phyloP scores from a whole-genome alignment of 2,797 vertebrate species.

The Champsocephalus esox region DNA sequence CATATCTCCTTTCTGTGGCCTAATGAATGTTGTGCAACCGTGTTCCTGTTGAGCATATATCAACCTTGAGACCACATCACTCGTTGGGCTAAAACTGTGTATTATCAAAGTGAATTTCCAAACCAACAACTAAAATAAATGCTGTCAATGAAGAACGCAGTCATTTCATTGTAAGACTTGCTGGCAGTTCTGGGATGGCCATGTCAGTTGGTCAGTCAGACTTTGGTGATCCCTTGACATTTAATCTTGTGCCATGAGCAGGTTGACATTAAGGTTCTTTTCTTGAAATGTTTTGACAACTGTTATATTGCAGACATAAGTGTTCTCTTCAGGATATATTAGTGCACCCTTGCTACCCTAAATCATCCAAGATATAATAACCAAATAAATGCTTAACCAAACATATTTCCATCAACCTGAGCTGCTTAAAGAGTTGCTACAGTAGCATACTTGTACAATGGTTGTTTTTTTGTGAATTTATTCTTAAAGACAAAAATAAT shows the following conservation, averaged over 20 bases:
- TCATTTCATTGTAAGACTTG: neutral
- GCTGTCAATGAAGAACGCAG: neutral
- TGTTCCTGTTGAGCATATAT: neutral
- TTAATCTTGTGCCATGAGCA: neutral
- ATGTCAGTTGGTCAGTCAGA: neutral
- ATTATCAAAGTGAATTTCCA: neutral
- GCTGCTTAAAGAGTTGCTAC: neutral
- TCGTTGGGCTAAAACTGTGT: neutral
- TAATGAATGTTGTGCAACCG: neutral
- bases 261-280: neutral
- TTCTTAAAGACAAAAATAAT: neutral
- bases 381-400: neutral
- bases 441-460: neutral
- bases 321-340: neutral
- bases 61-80: neutral
- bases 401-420: neutral
- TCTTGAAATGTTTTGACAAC: neutral
- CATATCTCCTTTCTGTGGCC: neutral
- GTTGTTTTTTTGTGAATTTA: neutral
- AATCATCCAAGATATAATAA: neutral
- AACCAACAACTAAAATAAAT: neutral
- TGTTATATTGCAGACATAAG: neutral
- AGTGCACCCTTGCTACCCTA: neutral
- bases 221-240: constrained; percentile 4
- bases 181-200: neutral